phyloP scores from a whole-genome alignment of 2,113 vertebrate genomes.

The Puntigrus tetrazona region DNA sequence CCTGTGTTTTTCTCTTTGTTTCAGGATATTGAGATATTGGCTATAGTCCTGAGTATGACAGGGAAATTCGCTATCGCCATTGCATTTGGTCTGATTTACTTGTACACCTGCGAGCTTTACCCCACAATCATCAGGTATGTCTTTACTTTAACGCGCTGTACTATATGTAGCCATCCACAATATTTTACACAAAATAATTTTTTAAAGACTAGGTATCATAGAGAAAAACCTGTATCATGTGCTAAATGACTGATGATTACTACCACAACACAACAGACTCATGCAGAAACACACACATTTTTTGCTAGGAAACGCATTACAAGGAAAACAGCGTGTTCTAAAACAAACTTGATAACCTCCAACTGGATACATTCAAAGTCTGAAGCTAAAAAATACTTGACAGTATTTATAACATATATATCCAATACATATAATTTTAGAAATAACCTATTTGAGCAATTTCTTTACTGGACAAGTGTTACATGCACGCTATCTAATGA shows the following conservation, averaged over 20 bases:
- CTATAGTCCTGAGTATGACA: slow-evolving; percentile 78
- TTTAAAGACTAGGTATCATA: too few species aligned
- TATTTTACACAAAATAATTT: too few species aligned
- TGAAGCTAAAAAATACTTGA: neutral
- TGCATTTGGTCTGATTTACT: slow-evolving; percentile 88
- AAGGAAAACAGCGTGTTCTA: neutral
- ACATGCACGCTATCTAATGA: neutral
- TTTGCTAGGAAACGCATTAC: too few species aligned
- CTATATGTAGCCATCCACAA: neutral
- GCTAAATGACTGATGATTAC: neutral
- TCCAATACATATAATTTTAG: neutral
- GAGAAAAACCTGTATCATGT: neutral
- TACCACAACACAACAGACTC: neutral
- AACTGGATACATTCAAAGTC: neutral
- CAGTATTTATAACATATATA: neutral
- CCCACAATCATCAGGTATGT: slow-evolving; percentile 87
- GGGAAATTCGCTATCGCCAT: slow-evolving; percentile 89
- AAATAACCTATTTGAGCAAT: neutral
- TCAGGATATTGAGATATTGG: slow-evolving; percentile 72
- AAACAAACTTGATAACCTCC: neutral
- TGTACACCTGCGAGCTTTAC: slow-evolving; percentile 93
- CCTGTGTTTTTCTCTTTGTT: slow-evolving; percentile 9
- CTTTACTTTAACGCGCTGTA: too few species aligned
- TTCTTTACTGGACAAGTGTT: neutral
- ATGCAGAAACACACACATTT: neutral